Evolutionary conservation across 2,888 invertebrate species (phyloP), one percentile per base, ranked within the genome.

Genomic region (Conchocele bisecta): DNA sequence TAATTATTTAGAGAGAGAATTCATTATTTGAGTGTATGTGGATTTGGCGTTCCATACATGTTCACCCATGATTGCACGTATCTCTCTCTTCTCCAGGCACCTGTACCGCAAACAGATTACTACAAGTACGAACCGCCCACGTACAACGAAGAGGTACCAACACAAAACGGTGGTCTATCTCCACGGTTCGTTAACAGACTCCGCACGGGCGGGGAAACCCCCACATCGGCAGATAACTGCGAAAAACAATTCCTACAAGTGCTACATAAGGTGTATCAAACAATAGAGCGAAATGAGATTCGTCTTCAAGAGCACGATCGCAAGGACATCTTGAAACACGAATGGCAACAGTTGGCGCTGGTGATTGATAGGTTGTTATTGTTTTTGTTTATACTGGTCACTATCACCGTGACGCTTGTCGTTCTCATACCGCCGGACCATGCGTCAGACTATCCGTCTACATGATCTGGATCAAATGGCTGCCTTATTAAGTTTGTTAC

Each of bases 251-350:
- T 95, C 86, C 92, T 92, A 63, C 93, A 93, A 82, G 95, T 94
- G 86, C 93, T 93, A 90, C 94, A 93, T 83, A 94, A 94, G 88
- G 94, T 95, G 33, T 94, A 94, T 88, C 93, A 93, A 79, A 96
- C 95, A 4, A 95, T 96, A 68, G 96, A 96, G 83, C 92, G 94
- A 54, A 96, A 95, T 91, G 96, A 91, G 89, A 94, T 94, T 86
- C 93, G 97, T 7, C 93, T 96, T 6, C 94, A 94, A 0, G 95
- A 96, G 83, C 95, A 95, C 89, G 96, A 96, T 88, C 93, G 95
- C 56, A 93, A 95, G 61, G 96, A 97, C 85, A 93, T 94, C 51
- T 95, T 95, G 70, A 95, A 95, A 87, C 92, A 95, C 59, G 97
- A 97, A 90, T 97, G 97, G 97, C 90, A 91, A 71, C 90, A 90